These are phyloP conservation scores for Pica pica DNA, from an alignment of 2,113 vertebrate species.

Conservation along the genomic window DNA sequence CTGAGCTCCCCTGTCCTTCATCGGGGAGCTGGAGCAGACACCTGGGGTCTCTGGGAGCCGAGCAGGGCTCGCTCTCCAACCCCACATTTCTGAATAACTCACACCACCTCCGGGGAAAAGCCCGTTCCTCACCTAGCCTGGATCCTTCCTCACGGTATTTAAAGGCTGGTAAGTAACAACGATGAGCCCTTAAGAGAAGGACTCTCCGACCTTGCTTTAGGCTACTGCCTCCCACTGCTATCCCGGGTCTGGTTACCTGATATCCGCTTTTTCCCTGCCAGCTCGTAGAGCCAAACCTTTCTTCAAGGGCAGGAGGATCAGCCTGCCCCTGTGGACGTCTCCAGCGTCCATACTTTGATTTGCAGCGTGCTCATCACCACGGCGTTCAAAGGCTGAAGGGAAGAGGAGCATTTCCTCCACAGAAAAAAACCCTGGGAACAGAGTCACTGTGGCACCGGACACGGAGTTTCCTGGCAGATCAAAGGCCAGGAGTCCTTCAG, in stretches of 20 bases:
- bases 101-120: background rate
- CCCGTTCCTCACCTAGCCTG: accelerated
- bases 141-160: background rate
- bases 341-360: background rate
- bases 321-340: background rate
- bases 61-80: background rate
- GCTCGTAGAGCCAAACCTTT: background rate
- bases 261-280: background rate
- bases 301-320: background rate
- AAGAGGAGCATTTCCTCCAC: background rate
- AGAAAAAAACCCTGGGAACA: background rate
- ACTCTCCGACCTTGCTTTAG: background rate
- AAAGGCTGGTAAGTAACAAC: background rate
- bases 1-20: background rate
- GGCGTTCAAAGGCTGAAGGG: background rate
- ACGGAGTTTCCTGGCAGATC: background rate
- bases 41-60: background rate
- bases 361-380: background rate
- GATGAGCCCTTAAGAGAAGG: background rate
- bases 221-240: background rate
- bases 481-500: background rate
- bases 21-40: background rate
- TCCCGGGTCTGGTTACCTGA: background rate
- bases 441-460: background rate
- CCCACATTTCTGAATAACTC: background rate